Conservation (phyloP, 2,113 vertebrate genomes). For the Tyto alba region DNA sequence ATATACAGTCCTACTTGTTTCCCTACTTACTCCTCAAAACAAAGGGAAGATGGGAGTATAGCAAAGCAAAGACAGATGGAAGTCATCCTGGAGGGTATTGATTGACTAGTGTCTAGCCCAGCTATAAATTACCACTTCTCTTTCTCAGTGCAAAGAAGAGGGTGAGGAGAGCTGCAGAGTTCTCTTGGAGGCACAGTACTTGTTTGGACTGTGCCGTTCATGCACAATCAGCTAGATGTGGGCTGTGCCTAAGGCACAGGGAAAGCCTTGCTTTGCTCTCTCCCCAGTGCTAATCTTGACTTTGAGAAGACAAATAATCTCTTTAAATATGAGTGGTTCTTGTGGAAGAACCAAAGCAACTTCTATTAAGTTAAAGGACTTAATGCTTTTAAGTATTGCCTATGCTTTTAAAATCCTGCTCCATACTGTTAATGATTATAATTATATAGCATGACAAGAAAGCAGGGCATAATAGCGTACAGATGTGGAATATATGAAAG, state of each 20-base stretch:
- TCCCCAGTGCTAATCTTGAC: not conserved
- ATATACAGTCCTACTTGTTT: not conserved
- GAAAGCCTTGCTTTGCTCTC: not conserved
- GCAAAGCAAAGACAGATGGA: not conserved
- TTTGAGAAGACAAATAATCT: not conserved
- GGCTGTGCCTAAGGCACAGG: not conserved
- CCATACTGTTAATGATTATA: not conserved
- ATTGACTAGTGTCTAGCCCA: not conserved
- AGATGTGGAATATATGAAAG: not conserved
- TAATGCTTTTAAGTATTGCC: not conserved
- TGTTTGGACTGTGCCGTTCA: not conserved
- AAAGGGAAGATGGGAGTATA: not conserved
- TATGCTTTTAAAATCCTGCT: not conserved
- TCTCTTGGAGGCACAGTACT: not conserved
- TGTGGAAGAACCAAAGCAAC: not conserved
- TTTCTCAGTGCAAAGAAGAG: not conserved
- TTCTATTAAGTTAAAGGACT: not conserved
- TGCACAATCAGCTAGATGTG: not conserved
- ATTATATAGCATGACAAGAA: not conserved
- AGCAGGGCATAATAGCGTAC: not conserved
- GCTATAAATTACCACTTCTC: not conserved
- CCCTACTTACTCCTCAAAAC: not conserved
- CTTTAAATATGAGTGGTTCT: not conserved
- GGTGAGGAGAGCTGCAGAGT: not conserved
- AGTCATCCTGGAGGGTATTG: not conserved